A percentile compares a stretch with the other conserved stretches of the same genome.
phyloP scores from a whole-genome alignment of 2,113 vertebrate genomes.

The Pitta sordida region DNA sequence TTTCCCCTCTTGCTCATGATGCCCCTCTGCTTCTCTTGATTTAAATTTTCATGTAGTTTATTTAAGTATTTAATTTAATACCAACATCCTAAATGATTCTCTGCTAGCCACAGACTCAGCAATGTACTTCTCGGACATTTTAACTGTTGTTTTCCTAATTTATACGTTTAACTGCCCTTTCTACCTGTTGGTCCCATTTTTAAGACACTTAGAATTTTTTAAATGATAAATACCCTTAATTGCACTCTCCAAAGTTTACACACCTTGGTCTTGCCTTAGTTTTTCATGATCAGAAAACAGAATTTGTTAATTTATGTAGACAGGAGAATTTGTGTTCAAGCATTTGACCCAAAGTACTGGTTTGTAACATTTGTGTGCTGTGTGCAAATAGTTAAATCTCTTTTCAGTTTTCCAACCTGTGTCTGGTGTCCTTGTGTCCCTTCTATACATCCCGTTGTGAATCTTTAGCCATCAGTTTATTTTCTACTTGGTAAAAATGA shows the following conservation, averaged over 20 bases:
- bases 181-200: not conserved
- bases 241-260: not conserved
- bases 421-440: not conserved
- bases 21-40: not conserved
- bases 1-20: fast-evolving
- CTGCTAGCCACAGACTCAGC: not conserved
- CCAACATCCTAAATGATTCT: not conserved
- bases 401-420: not conserved
- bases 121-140: not conserved
- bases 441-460: not conserved
- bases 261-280: not conserved
- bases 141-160: not conserved
- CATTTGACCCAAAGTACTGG: not conserved
- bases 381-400: not conserved
- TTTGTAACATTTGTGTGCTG: not conserved
- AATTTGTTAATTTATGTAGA: not conserved
- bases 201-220: not conserved
- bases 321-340: not conserved
- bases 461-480: not conserved
- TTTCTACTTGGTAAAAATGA: not conserved
- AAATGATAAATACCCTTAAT: not conserved
- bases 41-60: not conserved
- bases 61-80: not conserved
- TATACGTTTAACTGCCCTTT: not conserved
- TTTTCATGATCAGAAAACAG: not conserved